Percentiles rank a stretch among this genome's conserved stretches.
Conservation (phyloP, 2,888 invertebrate species). For the Plagiodera versicolora region DNA sequence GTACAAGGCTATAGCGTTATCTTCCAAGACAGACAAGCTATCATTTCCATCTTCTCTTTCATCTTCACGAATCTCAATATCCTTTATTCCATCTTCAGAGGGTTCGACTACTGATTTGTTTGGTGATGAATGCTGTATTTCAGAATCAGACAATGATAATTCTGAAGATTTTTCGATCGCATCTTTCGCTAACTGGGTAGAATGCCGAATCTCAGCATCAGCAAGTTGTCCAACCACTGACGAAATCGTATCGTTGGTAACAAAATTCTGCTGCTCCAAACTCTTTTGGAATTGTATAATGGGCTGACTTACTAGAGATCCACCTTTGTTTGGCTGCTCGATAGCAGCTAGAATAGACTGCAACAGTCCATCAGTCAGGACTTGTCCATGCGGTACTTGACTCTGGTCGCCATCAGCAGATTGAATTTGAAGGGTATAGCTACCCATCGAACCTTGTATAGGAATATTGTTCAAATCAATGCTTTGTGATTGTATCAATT, state of each 20-base stretch:
- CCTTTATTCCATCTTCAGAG: constrained; percentile 15
- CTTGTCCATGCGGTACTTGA: constrained; percentile 70
- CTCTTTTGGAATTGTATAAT: constrained; percentile 44
- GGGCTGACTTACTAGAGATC: constrained; percentile 43
- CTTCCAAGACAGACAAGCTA: constrained; percentile 55
- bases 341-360: constrained; percentile 83
- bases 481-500: constrained; percentile 50
- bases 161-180: constrained; percentile 25
- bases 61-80: constrained; percentile 11
- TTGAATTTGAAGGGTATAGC: constrained; percentile 78
- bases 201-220: constrained; percentile 30
- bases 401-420: constrained; percentile 63
- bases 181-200: constrained; percentile 28
- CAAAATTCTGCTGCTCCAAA: constrained; percentile 35
- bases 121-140: constrained; percentile 24
- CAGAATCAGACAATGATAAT: constrained; percentile 15
- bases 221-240: constrained; percentile 31
- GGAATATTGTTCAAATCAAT: constrained; percentile 57
- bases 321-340: constrained; percentile 64
- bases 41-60: constrained; percentile 37
- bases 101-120: constrained; percentile 20
- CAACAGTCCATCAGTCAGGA: constrained; percentile 75
- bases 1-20: constrained; percentile 64
- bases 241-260: constrained; percentile 32
- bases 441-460: constrained; percentile 62